A percentile compares a stretch with the other conserved stretches of the same genome.
These are phyloP conservation scores for Lacerta agilis DNA, from an alignment of 2,797 vertebrate species.

Conservation along the genomic window DNA sequence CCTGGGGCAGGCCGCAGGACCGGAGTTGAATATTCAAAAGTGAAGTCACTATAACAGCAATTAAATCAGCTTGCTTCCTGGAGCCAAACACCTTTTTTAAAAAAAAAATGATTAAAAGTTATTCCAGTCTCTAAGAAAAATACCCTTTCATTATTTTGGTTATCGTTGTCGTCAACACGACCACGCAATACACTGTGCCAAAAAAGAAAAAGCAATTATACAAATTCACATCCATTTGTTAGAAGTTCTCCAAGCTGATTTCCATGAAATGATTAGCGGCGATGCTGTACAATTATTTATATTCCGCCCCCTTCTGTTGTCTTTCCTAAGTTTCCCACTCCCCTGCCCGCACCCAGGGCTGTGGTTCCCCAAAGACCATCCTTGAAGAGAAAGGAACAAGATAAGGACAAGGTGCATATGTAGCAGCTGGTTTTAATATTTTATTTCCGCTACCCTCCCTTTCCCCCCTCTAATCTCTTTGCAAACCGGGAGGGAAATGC, in stretches of 20 bases:
- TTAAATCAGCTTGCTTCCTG: background rate
- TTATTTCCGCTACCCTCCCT: background rate
- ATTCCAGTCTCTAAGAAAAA: background rate
- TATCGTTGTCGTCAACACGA: slow-evolving; percentile 23
- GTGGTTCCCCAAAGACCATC: accelerated
- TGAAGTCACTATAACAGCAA: background rate
- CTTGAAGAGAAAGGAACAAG: background rate
- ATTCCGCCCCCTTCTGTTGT: slow-evolving; percentile 21
- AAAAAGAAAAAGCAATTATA: slow-evolving; percentile 24
- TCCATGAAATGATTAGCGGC: slow-evolving; percentile 33
- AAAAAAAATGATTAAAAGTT: background rate
- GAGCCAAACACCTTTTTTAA: background rate
- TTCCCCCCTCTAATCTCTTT: slow-evolving; percentile 48
- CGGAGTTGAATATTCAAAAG: background rate
- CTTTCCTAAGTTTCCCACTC: background rate
- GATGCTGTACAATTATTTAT: slow-evolving; percentile 9
- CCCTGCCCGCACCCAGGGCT: background rate
- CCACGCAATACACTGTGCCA: slow-evolving; percentile 18
- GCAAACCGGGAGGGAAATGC: slow-evolving; percentile 48
- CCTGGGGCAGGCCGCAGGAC: background rate
- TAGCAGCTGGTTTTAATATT: slow-evolving; percentile 42
- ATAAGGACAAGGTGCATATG: background rate
- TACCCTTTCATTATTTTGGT: background rate
- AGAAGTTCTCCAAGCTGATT: slow-evolving; percentile 44
- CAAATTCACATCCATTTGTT: background rate